Base-by-base conservation (phyloP, 2,888 invertebrate species). In the Drosophila neonasuta region DNA sequence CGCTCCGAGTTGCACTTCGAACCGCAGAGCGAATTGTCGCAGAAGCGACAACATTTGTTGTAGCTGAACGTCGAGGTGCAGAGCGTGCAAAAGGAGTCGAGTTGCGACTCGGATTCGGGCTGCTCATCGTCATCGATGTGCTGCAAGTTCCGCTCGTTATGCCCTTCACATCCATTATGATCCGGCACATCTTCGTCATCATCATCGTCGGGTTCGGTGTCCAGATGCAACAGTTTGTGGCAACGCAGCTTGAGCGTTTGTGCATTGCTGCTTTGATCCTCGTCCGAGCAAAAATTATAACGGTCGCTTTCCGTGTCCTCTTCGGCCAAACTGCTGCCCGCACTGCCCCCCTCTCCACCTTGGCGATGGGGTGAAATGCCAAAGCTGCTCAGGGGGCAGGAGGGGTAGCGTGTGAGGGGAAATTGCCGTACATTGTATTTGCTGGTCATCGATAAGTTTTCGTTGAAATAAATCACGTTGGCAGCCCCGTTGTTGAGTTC, bases 11-110 rank as follows among this genome's bases (percentile, higher is more conserved):
- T 85, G 70, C 91, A 90, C 66, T 90, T 90, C 15, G 90, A 91
- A 61, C 90, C 89, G 63, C 90, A 91, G 1, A 86, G 71, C 1
- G 91, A 90, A 58, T 88, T 88, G n/a, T 89, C 89, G 71, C 91
- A 91, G 70, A 75, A 88, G 45, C 89, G 88, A 24, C 90, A 90
- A 66, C 90, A 90, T 58, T 90, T 89, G 46, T 89, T 90, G 64
- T 90, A 91, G 72, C 91, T 91, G 68, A 91, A 91, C n/a, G 90
- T 89, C 8, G 91, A 91, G 6, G 91, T 91, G 75, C 91, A 91
- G 4, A 91, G 72, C 1, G 91, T 91, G 61, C 91, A 91, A 68
- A 90, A 91, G 5, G 91, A 91, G 71, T 90, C 90, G 51, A 90
- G 75, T 39, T 86, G 83, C 11, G 80, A 80, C 32, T 88, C 88